Conservation (phyloP, 2,797 vertebrate species). For the Psittacula derbiana region DNA sequence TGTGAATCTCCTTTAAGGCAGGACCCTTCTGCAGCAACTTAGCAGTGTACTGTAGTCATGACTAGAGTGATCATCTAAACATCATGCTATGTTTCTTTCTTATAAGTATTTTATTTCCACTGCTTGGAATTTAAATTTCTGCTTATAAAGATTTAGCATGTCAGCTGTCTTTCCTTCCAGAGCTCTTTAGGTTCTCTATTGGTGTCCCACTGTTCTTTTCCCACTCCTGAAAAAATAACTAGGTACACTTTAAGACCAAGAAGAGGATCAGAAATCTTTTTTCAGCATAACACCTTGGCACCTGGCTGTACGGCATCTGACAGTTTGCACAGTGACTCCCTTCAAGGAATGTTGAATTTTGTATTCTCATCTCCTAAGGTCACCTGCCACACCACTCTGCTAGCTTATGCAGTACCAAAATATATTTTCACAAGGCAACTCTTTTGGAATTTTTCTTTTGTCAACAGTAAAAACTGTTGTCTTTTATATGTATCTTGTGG, state of each 20-base stretch:
- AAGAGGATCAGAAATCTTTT: not conserved
- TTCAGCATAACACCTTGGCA: not conserved
- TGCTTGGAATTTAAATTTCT: not conserved
- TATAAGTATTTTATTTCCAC: not conserved
- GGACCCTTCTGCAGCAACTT: not conserved
- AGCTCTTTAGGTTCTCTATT: not conserved
- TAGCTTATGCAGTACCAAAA: not conserved
- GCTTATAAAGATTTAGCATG: not conserved
- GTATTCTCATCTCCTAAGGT: not conserved
- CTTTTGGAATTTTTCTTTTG: not conserved
- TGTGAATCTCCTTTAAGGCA: not conserved
- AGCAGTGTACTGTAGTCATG: not conserved
- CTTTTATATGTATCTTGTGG: not conserved
- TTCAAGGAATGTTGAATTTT: not conserved
- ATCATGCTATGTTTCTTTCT: not conserved
- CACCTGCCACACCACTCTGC: not conserved
- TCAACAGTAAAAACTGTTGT: not conserved
- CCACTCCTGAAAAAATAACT: not conserved
- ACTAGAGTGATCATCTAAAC: not conserved
- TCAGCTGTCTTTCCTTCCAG: not conserved
- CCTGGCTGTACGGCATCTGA: not conserved
- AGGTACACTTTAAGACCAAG: not conserved
- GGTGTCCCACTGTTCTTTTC: not conserved
- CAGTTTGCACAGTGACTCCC: not conserved
- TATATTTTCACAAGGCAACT: not conserved